These are phyloP conservation scores for Schizotus pectinicornis DNA, from an alignment of 2,888 invertebrate species.

Conservation along the genomic window DNA sequence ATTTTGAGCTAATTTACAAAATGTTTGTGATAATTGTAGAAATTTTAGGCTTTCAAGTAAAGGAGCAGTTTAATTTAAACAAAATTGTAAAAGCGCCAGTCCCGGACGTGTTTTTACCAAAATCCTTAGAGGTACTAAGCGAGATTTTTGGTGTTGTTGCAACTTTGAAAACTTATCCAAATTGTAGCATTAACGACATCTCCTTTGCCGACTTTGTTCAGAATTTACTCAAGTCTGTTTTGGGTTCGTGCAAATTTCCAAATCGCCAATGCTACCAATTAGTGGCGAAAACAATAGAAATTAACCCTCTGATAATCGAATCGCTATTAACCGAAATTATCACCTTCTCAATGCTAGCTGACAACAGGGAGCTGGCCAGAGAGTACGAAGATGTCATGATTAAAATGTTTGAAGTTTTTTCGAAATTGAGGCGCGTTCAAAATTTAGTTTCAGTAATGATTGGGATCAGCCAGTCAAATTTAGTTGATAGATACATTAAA, in stretches of 20 bases:
- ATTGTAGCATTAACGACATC: slow-evolving; percentile 40
- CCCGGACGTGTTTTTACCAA: slow-evolving; percentile 25
- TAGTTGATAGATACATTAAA: slow-evolving; percentile 25
- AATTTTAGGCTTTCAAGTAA: slow-evolving; percentile 46
- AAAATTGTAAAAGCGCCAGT: slow-evolving; percentile 30
- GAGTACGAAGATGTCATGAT: slow-evolving; percentile 46
- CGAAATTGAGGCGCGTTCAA: slow-evolving; percentile 52
- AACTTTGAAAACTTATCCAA: slow-evolving; percentile 34
- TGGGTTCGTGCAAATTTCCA: slow-evolving; percentile 38
- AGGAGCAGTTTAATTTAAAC: slow-evolving; percentile 33
- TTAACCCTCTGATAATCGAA: slow-evolving; percentile 53
- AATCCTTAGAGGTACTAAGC: slow-evolving; percentile 41
- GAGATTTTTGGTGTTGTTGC: slow-evolving; percentile 38
- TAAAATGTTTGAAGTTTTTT: slow-evolving; percentile 50
- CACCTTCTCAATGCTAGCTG: slow-evolving; percentile 43
- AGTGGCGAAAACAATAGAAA: slow-evolving; percentile 42
- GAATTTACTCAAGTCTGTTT: slow-evolving; percentile 43
- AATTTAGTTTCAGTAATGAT: slow-evolving; percentile 52
- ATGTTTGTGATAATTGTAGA: slow-evolving; percentile 44
- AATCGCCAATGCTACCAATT: slow-evolving; percentile 44
- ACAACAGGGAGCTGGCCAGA: slow-evolving; percentile 34
- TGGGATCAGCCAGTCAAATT: slow-evolving; percentile 39
- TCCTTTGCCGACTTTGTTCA: slow-evolving; percentile 45
- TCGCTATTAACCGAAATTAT: slow-evolving; percentile 44
- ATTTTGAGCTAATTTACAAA: slow-evolving; percentile 42